Evolutionary conservation across 1,140 invertebrate genomes (phyloP), one percentile per base, ranked within the genome.

Genomic region (Alviniconcha marisindica): DNA sequence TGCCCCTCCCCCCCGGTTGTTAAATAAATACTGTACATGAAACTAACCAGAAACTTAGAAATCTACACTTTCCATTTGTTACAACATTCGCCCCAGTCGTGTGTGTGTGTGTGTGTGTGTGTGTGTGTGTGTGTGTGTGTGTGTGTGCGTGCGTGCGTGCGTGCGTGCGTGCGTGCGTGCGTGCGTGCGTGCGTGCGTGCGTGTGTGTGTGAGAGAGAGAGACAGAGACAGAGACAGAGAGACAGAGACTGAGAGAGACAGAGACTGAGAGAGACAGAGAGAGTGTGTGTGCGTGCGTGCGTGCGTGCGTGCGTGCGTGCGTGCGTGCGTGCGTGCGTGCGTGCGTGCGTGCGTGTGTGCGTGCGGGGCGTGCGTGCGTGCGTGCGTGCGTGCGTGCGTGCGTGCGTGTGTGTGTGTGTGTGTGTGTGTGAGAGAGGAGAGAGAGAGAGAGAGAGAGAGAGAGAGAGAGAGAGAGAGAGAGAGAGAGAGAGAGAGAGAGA

Each of bases 301-400:
- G 56, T 66, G 79, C 24, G 38, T 81, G 31, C 33, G 79, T 81
- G 60, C 7, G 79, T 42, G 79, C 15, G 77, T 56, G 77, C 36
- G n/a, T 63, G 79, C 36, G 79, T 21, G 77, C 33, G 77, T 63
- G 51, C 14, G 51, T 56, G 51, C 44, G 77, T 56, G 54, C 44
- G 79, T 78, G 76, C 28, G 76, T 78, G 48, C 31, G 76, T 28
- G 76, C 21, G 74, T 77, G 74, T 51, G 78, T 51, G 44, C 28
- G 44, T 51, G 77, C 28, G 48, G 73, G 7, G 33, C 21, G 73
- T 21, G 73, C 48, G 73, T 42, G 38, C 21, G 38, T 42, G 38
- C 21, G 5, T 77, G 42, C 38, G 44, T 77, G 76, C 38, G 76
- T 77, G 76, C 38, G 21, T 51, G 76, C n/a, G 5, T 51, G 44